phyloP scores from a whole-genome alignment of 2,113 vertebrate genomes.

The Tragelaphus buxtoni region DNA sequence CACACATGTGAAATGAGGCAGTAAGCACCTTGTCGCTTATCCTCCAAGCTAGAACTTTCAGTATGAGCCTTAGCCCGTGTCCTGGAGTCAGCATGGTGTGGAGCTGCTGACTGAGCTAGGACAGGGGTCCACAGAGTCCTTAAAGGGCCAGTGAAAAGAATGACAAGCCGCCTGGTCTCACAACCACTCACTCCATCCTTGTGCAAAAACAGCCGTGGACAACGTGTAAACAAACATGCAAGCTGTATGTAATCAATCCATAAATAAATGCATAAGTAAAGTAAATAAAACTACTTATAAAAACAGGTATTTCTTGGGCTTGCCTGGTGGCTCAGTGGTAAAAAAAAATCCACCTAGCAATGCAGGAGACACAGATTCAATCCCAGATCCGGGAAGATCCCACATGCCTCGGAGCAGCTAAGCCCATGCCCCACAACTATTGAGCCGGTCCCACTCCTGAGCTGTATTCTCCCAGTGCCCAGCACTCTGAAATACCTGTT shows the following conservation, averaged over 20 bases:
- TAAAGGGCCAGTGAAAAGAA: not conserved
- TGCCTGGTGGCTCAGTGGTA: not conserved
- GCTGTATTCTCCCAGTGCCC: not conserved
- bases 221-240: rapidly evolving
- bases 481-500: not conserved
- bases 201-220: not conserved
- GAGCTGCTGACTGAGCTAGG: not conserved
- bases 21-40: not conserved
- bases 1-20: not conserved
- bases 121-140: not conserved
- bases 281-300: not conserved
- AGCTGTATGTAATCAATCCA: not conserved
- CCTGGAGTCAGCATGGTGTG: not conserved
- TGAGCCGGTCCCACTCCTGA: not conserved
- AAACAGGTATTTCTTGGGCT: not conserved
- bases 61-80: not conserved
- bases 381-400: not conserved
- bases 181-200: not conserved
- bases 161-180: not conserved
- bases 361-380: not conserved
- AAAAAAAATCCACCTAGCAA: not conserved
- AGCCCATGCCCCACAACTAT: rapidly evolving
- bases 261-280: not conserved
- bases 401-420: not conserved
- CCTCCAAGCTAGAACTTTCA: not conserved